phyloP scores from a whole-genome alignment of 2,888 invertebrate species.

The Ischnus inquisitorius region DNA sequence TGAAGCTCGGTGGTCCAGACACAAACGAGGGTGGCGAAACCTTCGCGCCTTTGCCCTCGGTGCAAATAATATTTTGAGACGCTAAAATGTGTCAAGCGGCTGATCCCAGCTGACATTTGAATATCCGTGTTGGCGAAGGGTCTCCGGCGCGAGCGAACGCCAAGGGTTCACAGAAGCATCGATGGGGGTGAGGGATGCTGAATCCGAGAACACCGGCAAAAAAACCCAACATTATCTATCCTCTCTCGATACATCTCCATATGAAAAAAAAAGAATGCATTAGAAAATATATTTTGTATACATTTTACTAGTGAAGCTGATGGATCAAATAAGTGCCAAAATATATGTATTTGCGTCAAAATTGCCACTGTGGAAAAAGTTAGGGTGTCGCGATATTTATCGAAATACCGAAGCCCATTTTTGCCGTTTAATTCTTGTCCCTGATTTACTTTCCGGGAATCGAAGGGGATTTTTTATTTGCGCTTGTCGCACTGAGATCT shows the following conservation, averaged over 20 bases:
- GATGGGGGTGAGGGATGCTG: conserved; percentile 30
- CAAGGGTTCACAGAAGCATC: conserved; percentile 33
- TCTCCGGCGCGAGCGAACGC: conserved; percentile 38
- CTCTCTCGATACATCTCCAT: conserved; percentile 4
- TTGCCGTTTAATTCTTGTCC: background rate
- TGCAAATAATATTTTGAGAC: conserved; percentile 84
- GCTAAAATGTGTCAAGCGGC: conserved; percentile 85
- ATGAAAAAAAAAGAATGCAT: background rate
- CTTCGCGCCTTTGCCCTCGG: conserved; percentile 62
- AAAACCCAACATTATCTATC: conserved; percentile 1
- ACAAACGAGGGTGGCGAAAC: conserved; percentile 65
- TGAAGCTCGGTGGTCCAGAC: conserved; percentile 63
- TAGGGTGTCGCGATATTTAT: background rate
- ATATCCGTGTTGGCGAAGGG: conserved; percentile 77
- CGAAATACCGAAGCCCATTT: background rate
- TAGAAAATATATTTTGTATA: conserved; percentile 1
- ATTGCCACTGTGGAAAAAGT: background rate
- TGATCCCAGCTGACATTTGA: conserved; percentile 85
- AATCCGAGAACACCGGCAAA: conserved; percentile 48
- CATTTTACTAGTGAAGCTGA: background rate
- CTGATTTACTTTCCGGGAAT: too few species aligned
- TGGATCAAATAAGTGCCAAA: background rate
- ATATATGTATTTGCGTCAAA: too few species aligned
- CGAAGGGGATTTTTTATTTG: too few species aligned
- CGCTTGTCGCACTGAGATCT: too few species aligned